Evolutionary conservation across 2,888 invertebrate species (phyloP).

Genomic region (Lasioglossum zephyrum): DNA sequence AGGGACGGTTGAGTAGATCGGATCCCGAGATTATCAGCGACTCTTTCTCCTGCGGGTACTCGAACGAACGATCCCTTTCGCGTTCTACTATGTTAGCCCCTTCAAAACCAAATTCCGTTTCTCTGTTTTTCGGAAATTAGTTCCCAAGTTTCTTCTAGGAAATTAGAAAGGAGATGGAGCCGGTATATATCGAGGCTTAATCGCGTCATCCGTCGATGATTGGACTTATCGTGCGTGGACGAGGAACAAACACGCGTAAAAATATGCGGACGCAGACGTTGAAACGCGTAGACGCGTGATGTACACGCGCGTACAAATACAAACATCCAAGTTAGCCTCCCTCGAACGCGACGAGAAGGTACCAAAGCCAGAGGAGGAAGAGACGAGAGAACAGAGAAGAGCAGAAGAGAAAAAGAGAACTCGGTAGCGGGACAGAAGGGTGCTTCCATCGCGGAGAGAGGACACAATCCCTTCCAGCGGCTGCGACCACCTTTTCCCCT

Average conservation of each 20-base stretch:
- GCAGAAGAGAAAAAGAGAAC: no score
- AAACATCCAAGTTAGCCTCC: not conserved
- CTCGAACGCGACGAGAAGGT: not conserved
- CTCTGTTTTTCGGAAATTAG: not conserved
- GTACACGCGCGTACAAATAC: not conserved
- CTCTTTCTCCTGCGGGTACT: constrained; percentile 7
- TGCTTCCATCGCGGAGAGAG: constrained; percentile 79
- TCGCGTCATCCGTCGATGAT: constrained; percentile 80
- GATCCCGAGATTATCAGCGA: constrained; percentile 9
- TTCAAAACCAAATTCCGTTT: not conserved
- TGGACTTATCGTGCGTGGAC: constrained; percentile 69
- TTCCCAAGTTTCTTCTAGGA: not conserved
- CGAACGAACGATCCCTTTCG: not conserved
- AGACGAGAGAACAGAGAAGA: no score
- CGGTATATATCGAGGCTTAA: constrained; percentile 73
- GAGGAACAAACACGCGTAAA: constrained; percentile 60
- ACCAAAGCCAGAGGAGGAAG: not conserved
- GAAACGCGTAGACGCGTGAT: not conserved
- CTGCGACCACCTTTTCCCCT: constrained; percentile 63
- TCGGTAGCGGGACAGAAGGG: constrained; percentile 74
- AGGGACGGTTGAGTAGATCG: constrained; percentile 16
- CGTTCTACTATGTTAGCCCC: not conserved
- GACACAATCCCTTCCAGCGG: constrained; percentile 80
- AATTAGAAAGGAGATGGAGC: constrained; percentile 37
- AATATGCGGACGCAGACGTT: not conserved